phyloP scores from a whole-genome alignment of 2,113 vertebrate species.

The Phalacrocorax pelagicus region DNA sequence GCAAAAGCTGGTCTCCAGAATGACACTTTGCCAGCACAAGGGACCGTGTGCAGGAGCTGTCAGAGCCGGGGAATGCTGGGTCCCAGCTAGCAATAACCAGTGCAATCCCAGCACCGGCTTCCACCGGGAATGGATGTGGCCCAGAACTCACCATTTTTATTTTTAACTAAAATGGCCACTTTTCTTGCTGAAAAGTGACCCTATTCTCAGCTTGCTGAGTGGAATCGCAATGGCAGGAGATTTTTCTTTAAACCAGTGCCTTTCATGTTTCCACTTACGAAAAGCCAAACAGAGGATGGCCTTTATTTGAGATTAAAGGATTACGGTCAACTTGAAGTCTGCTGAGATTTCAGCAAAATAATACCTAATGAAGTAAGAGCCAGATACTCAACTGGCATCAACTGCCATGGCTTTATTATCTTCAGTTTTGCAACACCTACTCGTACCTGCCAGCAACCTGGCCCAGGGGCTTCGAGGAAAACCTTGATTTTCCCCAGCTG shows the following conservation, averaged over 20 bases:
- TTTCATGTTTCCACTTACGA: neutral
- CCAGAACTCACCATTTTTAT: neutral
- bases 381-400: neutral
- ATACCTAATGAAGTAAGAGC: neutral
- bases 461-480: neutral
- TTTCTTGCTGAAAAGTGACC: neutral
- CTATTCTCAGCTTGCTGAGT: neutral
- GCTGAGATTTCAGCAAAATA: neutral
- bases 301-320: slow-evolving; percentile 28
- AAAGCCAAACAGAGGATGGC: neutral
- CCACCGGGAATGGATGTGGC: accelerated
- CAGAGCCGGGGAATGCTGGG: accelerated
- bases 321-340: neutral
- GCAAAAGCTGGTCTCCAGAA: neutral
- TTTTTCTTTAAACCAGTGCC: neutral
- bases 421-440: neutral
- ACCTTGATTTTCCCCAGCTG: neutral
- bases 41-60: accelerated
- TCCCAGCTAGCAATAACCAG: neutral
- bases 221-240: neutral
- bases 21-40: neutral
- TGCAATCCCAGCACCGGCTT: neutral
- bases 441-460: neutral
- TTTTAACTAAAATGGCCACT: neutral
- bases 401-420: neutral